Conservation (phyloP, 2,797 vertebrate genomes). For the Scolopax bukidnonensis region DNA sequence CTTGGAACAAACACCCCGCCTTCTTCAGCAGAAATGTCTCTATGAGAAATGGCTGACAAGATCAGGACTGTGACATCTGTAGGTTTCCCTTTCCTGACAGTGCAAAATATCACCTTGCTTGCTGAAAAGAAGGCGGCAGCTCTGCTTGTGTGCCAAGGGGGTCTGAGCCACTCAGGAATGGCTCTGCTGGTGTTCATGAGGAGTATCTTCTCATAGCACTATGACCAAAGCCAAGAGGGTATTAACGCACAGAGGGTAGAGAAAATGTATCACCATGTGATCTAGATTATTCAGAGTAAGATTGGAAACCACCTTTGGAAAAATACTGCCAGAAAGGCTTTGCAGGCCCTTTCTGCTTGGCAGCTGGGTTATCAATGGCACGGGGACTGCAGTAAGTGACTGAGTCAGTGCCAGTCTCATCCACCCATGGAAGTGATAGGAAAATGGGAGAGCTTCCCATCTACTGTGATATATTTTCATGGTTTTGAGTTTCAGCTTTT, state of each 20-base stretch:
- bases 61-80: not conserved
- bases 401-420: not conserved
- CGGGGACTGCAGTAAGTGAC: rapidly evolving
- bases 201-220: not conserved
- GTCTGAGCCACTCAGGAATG: not conserved
- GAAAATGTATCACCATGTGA: not conserved
- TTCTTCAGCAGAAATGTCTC: not conserved
- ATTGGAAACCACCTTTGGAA: not conserved
- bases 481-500: not conserved
- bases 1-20: not conserved
- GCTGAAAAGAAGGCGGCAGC: not conserved
- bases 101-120: not conserved
- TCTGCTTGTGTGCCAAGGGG: not conserved
- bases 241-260: not conserved
- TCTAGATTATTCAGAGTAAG: not conserved
- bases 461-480: not conserved
- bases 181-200: not conserved
- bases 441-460: not conserved
- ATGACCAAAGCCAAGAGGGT: not conserved
- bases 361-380: not conserved
- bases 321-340: not conserved
- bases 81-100: rapidly evolving
- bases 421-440: not conserved
- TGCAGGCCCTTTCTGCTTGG: not conserved
- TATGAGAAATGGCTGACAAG: not conserved